Evolutionary conservation across 2,797 vertebrate species (phyloP), one percentile per base, ranked within the genome.

Genomic region (Chrosomus eos): DNA sequence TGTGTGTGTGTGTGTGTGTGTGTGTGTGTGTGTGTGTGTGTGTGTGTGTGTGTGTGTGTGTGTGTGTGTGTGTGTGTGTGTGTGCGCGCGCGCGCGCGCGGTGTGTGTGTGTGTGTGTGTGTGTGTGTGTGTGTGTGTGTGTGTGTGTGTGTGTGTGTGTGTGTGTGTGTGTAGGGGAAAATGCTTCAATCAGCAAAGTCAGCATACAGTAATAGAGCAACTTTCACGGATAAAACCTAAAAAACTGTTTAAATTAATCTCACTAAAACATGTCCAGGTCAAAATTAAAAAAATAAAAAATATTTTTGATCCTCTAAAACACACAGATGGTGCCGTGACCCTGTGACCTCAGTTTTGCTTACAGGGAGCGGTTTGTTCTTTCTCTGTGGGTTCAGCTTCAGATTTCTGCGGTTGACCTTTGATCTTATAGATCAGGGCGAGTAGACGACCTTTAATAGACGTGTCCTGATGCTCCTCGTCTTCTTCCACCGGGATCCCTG

Each of bases 401-500:
- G 95, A 93, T 89, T 95, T 95, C 91, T 95, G 97, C 60, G 96
- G 92, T 60, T 95, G 94, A 67, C 97, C 96, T 95, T 97, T 98
- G 92, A 99, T 97, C 94, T 96, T 98, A 89, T 96, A 95, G 84
- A 99, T 91, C 89, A 99, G 91, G 67, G 95, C 94, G 81, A 98
- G 89, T 43, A 99, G 95, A 70, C 96, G 97, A 53, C 97, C 96
- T 91, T 94, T 96, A 92, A 98, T 96, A 14, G 97, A 97, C 1
- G 93, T 93, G 80, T 96, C 95, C 71, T 96, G 95, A 13, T 96
- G 95, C 23, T 97, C 96, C n/a, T 97, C 96, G 2, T 97, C 96
- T 43, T 97, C 97, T 90, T 98, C 97, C 91, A 97, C 93, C 14
- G 98, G 98, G 92, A 99, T 97, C 88, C 98, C 98, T 99, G 86